Evolutionary conservation across 2,888 invertebrate species (phyloP).

Genomic region (Hirtodrosophila confusa): DNA sequence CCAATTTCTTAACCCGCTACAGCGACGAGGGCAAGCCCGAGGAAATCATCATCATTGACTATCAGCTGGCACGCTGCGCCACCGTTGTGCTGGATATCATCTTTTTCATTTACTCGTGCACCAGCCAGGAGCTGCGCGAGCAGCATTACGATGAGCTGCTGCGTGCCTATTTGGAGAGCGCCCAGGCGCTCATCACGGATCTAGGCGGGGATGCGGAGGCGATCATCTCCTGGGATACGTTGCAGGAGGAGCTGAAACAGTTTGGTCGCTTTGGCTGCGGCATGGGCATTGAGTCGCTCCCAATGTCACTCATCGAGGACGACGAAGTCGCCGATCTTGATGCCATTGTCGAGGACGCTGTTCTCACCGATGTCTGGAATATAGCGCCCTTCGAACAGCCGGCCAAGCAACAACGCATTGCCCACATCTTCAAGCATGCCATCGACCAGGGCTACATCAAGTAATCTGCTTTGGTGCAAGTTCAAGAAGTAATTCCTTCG

Average conservation of each 20-base stretch:
- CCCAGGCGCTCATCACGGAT: constrained; percentile 85
- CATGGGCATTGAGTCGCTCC: constrained; percentile 86
- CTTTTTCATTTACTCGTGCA: constrained; percentile 88
- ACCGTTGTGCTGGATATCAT: constrained; percentile 78
- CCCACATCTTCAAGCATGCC: constrained; percentile 88
- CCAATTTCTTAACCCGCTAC: constrained; percentile 88
- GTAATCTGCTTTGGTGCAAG: constrained; percentile 33
- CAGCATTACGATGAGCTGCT: constrained; percentile 86
- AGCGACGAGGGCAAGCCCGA: constrained; percentile 58
- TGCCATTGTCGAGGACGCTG: constrained; percentile 75
- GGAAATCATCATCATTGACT: constrained; percentile 87
- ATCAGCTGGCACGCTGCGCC: constrained; percentile 86
- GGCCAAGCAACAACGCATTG: constrained; percentile 87
- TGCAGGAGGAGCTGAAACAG: constrained; percentile 84
- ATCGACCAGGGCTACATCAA: constrained; percentile 86
- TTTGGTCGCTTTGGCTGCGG: constrained; percentile 85
- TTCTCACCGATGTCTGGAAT: constrained; percentile 88
- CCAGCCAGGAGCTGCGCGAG: constrained; percentile 86
- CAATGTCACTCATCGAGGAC: constrained; percentile 85
- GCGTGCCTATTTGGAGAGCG: constrained; percentile 86
- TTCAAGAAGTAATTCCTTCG: neutral
- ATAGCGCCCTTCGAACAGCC: constrained; percentile 86
- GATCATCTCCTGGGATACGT: constrained; percentile 83
- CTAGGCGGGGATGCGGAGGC: constrained; percentile 87
- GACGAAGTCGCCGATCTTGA: constrained; percentile 86